Base-by-base conservation (phyloP, 1,140 invertebrate genomes). In the Doryteuthis pealeii region DNA sequence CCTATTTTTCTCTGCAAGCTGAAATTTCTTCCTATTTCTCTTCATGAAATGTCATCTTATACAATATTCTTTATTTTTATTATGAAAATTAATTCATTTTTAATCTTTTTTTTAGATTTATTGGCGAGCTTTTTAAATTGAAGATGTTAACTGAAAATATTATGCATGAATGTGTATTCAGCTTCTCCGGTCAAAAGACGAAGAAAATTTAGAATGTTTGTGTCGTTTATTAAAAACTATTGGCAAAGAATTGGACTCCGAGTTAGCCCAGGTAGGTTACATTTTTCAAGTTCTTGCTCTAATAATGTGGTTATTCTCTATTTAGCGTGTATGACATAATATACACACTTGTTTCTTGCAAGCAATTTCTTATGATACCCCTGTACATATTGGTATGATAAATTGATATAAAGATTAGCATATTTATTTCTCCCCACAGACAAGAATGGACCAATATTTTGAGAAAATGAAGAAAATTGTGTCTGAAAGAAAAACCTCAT, bases 81-180 rank as follows among this genome's bases (percentile, higher is more conserved):
- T 40, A 40, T 40, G 10, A 40, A 40, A 40, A 10, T 40, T 40
- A 5, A 5, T 40, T 40, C 10, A 5, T 40, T 40, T 40, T 40
- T 40, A 5, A 5, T 40, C 10, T 40, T 40, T 40, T 40, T 40
- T 40, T 40, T 40, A 91, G 93, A 76, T 93, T 95, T 89, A 92
- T 94, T 89, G 95, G 95, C 75, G 97, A 98, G 89, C 89, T 98
- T 14, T 99, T 94, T 84, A 98, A 97, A 88, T 91, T 96, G 79
- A 91, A 92, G 76, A 96, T 99, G 93, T 88, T 99, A 33, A 96
- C 93, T 0, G 90, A 91, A 0, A 93, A 92, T 79, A 98, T 98
- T 78, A 98, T 98, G 93, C 91, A 93, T 77, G 90, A 91, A 70
- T 98, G 96, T 88, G 92, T 97, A 78, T 90, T 90, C 58, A 92